These are phyloP conservation scores for Salarias fasciatus DNA, from an alignment of 2,797 vertebrate species.

Conservation along the genomic window DNA sequence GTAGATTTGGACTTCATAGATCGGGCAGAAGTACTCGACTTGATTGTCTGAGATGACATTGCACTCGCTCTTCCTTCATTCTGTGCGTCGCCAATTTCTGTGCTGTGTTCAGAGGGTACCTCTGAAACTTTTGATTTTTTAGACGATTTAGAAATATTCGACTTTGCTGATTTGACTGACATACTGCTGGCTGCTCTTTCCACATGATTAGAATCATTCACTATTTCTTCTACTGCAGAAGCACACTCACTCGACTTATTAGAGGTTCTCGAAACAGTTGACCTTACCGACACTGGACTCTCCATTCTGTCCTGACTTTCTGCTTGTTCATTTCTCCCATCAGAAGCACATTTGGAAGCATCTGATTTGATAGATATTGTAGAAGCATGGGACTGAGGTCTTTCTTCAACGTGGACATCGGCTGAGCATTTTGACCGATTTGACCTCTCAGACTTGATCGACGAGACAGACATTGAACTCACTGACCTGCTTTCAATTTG, in stretches of 20 bases:
- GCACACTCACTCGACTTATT: slow-evolving; percentile 27
- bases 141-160: slow-evolving; percentile 57
- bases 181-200: slow-evolving; percentile 50
- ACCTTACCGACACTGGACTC: slow-evolving; percentile 54
- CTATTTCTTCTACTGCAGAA: slow-evolving; percentile 5
- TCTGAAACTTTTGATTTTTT: slow-evolving; percentile 56
- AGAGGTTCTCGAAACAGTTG: slow-evolving; percentile 37
- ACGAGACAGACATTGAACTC: slow-evolving; percentile 50
- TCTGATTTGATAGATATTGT: slow-evolving; percentile 31
- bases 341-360: slow-evolving; percentile 13
- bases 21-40: slow-evolving; percentile 57
- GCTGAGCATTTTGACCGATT: slow-evolving; percentile 49
- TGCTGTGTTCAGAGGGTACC: slow-evolving; percentile 16
- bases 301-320: slow-evolving; percentile 43
- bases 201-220: slow-evolving; percentile 12
- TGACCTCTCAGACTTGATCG: slow-evolving; percentile 48
- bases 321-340: slow-evolving; percentile 6
- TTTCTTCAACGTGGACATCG: slow-evolving; percentile 29
- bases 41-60: slow-evolving; percentile 49
- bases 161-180: slow-evolving; percentile 60
- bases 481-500: slow-evolving; percentile 42
- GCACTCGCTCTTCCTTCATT: slow-evolving; percentile 38
- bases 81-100: slow-evolving; percentile 26
- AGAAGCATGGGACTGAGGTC: slow-evolving; percentile 53
- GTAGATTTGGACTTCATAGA: slow-evolving; percentile 53